These are phyloP conservation scores for Myanophis thanlyinensis DNA, from an alignment of 2,113 vertebrate species.

Conservation along the genomic window DNA sequence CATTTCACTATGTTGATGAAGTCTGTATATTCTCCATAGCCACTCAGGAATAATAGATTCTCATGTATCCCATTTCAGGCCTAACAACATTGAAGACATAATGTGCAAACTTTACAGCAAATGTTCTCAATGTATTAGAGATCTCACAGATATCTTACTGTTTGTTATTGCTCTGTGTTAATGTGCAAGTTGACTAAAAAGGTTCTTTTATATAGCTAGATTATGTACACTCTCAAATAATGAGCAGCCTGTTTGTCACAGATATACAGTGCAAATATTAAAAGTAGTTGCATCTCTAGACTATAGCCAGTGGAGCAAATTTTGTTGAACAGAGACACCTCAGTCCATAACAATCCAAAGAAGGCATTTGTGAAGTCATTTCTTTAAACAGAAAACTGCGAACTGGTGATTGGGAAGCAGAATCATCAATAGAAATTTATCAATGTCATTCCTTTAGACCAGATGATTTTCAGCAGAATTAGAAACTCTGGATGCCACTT, in stretches of 20 bases:
- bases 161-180: not conserved
- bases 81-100: not conserved
- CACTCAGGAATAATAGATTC: not conserved
- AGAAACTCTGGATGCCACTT: not conserved
- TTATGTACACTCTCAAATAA: not conserved
- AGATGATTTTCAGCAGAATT: not conserved
- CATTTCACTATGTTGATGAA: not conserved
- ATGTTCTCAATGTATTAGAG: not conserved
- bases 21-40: not conserved
- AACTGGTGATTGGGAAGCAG: not conserved
- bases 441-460: not conserved
- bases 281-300: not conserved
- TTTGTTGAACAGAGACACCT: not conserved
- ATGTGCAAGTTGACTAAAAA: not conserved
- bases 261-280: not conserved
- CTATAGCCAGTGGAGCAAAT: not conserved
- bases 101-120: not conserved
- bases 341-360: not conserved
- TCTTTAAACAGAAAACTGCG: not conserved
- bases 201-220: not conserved
- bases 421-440: not conserved
- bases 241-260: not conserved
- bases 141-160: not conserved
- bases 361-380: not conserved
- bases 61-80: not conserved